Percentiles rank a stretch among this genome's conserved stretches.
phyloP scores from a whole-genome alignment of 2,888 invertebrate species.

The Drosophila cracens region DNA sequence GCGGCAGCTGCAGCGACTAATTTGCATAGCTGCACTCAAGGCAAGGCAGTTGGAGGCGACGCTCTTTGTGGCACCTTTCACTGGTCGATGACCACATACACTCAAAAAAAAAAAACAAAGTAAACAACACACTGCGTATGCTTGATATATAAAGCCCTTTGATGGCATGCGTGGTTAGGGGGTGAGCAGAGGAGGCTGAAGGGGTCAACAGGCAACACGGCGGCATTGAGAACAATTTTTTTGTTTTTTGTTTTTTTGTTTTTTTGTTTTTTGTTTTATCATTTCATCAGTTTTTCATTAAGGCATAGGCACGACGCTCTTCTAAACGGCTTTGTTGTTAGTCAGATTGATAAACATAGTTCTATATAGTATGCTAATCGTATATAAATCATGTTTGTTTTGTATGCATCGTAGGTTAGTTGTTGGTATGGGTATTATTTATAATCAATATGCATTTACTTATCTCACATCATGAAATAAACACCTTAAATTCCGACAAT shows the following conservation, averaged over 20 bases:
- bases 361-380: slow-evolving; percentile 19
- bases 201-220: slow-evolving; percentile 43
- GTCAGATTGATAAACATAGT: slow-evolving; percentile 34
- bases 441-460: slow-evolving; percentile 31
- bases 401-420: slow-evolving; percentile 42
- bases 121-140: slow-evolving; percentile 32
- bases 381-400: slow-evolving; percentile 45
- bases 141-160: slow-evolving; percentile 32
- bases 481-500: slow-evolving; percentile 3
- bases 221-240: slow-evolving; percentile 7
- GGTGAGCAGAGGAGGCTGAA: slow-evolving; percentile 9
- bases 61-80: slow-evolving; percentile 49
- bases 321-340: slow-evolving; percentile 25
- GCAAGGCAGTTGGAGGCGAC: slow-evolving; percentile 32
- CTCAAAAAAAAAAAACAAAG: not conserved
- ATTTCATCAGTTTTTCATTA: slow-evolving; percentile 4
- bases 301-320: slow-evolving; percentile 47
- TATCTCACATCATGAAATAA: slow-evolving; percentile 27
- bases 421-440: slow-evolving; percentile 38
- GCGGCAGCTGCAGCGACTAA: slow-evolving; percentile 54
- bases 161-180: slow-evolving; percentile 6
- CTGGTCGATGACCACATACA: slow-evolving; percentile 40
- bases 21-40: slow-evolving; percentile 51
- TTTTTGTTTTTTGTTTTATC: not conserved
- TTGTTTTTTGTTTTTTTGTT: not conserved